Evolutionary conservation across 2,797 vertebrate genomes (phyloP), one percentile per base, ranked within the genome.

Genomic region (Nyctalus aviator): DNA sequence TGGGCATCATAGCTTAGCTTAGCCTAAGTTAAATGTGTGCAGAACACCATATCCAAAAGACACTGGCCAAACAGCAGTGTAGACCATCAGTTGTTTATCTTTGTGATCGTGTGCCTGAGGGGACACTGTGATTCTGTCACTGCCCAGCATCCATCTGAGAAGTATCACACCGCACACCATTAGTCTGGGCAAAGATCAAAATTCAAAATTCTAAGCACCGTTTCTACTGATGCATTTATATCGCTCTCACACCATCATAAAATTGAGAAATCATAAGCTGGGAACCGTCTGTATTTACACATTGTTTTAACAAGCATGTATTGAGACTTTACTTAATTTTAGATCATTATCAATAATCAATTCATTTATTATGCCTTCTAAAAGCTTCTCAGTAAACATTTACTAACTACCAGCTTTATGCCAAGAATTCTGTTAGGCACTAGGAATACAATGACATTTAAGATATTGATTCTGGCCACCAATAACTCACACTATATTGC

Each of bases 291-390:
- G 59, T 48, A 20, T 55, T 94, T 46, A 68, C 41, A 72, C 53
- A 85, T 27, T 81, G 20, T n/a, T 78, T 57, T 87, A 72, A 89
- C 12, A 12, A 81, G 53, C 78, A 41, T 37, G 25, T 48, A 46
- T 5, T 37, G 35, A 73, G 59, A 0, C 41, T 82, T 81, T 21
- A 44, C 15, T 91, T 78, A 93, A 94, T 62, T 95, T 90, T 72
- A 93, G 15, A 37, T 76, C 10, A 2, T 59, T 82, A 75, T 48
- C 25, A 84, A 86, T 30, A 21, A 86, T 32, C 30, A 41, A 46
- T 41, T 68, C 7, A 57, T 79, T 89, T 83, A 48, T 77, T 69
- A 46, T 82, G 32, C 9, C 91, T 50, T 62, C 48, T 48, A n/a
- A 3, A 79, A 82, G 72, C 48, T 79, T 59, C 64, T 91, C 18